phyloP scores from a whole-genome alignment of 2,888 invertebrate species.

The Megamerina dolium region DNA sequence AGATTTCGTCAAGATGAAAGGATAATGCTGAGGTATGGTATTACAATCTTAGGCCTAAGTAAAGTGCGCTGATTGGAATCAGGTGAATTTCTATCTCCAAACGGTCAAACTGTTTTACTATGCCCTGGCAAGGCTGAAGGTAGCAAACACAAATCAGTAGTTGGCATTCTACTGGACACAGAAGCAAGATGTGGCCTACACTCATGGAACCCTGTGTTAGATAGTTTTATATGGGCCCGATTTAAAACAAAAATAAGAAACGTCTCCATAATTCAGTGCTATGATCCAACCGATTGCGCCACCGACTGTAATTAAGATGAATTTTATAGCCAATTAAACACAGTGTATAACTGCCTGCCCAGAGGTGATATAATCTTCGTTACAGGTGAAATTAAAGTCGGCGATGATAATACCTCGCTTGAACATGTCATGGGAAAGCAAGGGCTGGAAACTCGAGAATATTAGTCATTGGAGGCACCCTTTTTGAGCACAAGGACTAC shows the following conservation, averaged over 20 bases:
- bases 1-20: too few relatives aligned
- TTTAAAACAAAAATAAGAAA: neutral
- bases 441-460: too few relatives aligned
- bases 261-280: neutral
- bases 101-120: neutral
- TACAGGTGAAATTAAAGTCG: too few relatives aligned
- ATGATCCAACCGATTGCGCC: too few relatives aligned
- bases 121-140: neutral
- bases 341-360: too few relatives aligned
- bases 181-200: neutral
- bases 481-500: too few relatives aligned
- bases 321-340: too few relatives aligned
- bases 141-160: neutral
- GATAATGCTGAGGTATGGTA: neutral
- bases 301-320: too few relatives aligned
- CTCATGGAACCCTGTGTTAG: neutral
- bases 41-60: neutral
- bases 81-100: neutral
- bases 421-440: too few relatives aligned
- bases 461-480: too few relatives aligned
- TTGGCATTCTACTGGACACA: neutral
- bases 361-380: too few relatives aligned
- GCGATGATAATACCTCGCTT: too few relatives aligned
- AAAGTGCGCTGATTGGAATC: neutral
- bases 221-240: neutral